Percentiles rank a stretch among this genome's conserved stretches.
These are phyloP conservation scores for Paragorgia papillata DNA, from an alignment of 92 coral and sea anemone species.

Conservation along the genomic window DNA sequence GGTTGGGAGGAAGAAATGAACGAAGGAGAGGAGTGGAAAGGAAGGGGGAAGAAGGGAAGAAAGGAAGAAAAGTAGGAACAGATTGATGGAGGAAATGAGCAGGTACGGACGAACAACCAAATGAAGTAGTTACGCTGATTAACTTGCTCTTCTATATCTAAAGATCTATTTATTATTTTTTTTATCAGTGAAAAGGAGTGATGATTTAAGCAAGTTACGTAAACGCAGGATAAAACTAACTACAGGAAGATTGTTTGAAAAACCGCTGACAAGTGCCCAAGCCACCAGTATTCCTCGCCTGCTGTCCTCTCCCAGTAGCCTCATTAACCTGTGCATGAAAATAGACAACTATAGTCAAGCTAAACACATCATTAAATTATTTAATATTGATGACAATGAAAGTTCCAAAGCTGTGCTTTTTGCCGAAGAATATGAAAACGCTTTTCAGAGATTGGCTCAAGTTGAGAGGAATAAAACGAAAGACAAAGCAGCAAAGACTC, in stretches of 20 bases:
- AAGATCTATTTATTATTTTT: background rate
- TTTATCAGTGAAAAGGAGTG: background rate
- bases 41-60: too few species aligned
- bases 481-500: background rate
- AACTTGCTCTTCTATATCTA: too few species aligned
- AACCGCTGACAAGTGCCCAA: background rate
- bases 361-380: conserved; percentile 91
- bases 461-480: conserved; percentile 47
- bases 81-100: too few species aligned
- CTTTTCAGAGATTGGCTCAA: conserved; percentile 67
- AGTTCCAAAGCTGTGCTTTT: conserved; percentile 87
- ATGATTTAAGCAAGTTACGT: background rate
- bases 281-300: conserved; percentile 84
- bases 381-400: conserved; percentile 67
- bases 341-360: conserved; percentile 91
- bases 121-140: too few species aligned
- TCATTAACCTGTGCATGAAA: conserved; percentile 98
- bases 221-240: background rate
- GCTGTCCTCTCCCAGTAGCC: conserved; percentile 91
- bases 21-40: too few species aligned
- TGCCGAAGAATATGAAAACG: conserved; percentile 82
- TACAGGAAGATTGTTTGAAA: background rate
- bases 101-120: too few species aligned
- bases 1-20: conserved; percentile 1
- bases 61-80: too few species aligned